Base-by-base conservation (phyloP, 2,113 vertebrate species). In the Ascaphus truei region DNA sequence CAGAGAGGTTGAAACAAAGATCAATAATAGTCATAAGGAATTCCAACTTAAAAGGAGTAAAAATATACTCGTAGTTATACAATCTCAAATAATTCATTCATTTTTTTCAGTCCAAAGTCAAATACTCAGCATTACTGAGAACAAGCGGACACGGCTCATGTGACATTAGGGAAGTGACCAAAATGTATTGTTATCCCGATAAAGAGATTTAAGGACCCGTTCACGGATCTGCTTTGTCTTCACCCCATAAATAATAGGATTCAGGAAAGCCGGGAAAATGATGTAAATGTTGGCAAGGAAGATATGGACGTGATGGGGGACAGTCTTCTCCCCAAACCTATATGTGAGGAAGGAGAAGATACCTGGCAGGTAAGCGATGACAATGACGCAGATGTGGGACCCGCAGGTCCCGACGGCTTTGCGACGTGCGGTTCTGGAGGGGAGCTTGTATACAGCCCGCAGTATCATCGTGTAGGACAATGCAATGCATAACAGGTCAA, bases 321-420 rank as follows among this genome's bases (percentile, higher is more conserved):
- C 9, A 7, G 79, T 58, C 1, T 29, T 15, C 0, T 76, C 68
- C 0, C 75, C 81, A 73, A 81, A 80, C 5, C 75, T 72, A 13
- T 82, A 81, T 11, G 82, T 76, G 13, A 83, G 11, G 18, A 81
- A 81, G 6, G 77, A 77, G 50, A 81, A 81, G n/a, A 81, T 80
- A 3, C 71, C 77, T 3, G 77, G 66, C 1, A 72, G 60, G 2
- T 72, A 80, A 1, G 47, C 78, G 1, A 75, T 66, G 8, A 79
- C 48, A 25, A 83, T 81, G 1, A 83, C 72, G 56, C 72, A 73
- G 12, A 79, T 51, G 36, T 80, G 80, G 2, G 81, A 77, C 7
- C 64, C 68, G 18, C 83, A 85, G 18, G 76, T 84, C 1, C 76
- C 72, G 25, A 81, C 57, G 3, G 77, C 66, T 23, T 82, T 85